Base-by-base conservation (phyloP, 2,113 vertebrate species). In the Trichechus manatus region DNA sequence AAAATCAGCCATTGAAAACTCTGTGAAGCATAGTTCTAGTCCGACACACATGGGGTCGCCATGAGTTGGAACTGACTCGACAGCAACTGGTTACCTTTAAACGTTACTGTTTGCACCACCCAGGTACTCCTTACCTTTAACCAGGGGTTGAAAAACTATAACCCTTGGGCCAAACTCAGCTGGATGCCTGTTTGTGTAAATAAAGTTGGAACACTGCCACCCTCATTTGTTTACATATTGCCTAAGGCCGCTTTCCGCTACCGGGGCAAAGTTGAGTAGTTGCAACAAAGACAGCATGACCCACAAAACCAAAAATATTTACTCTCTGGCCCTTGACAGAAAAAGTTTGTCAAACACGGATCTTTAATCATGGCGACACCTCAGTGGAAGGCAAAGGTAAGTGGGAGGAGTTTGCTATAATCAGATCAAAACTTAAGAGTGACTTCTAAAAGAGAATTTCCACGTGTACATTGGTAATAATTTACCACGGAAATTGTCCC, bases 221-320 rank as follows among this genome's bases (percentile, higher is more conserved):
- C 22, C 31, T 53, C 29, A 27, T 31, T 87, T 82, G n/a, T 91
- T 94, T 82, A 87, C 47, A 63, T 19, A 2, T 7, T 78, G 10
- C 77, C 68, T 53, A 84, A 96, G 81, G 39, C 79, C 68, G 59
- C 44, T 94, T 94, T 86, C 6, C 14, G 84, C 29, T 29, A 14
- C 53, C 15, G 89, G 59, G 36, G 74, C 66, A 42, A 72, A 86
- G 81, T 56, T 85, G 93, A 33, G 39, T 47, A n/a, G 15, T 81
- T 74, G 29, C 93, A 87, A 81, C 75, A 93, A 14, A 61, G 78
- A 70, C 59, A 0, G 2, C 25, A n/a, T 29, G 53, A n/a, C 74
- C 87, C 61, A 36, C 4, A 83, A 44, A 93, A 31, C 56, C 17
- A 27, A 94, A 95, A 94, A 86, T 94, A 96, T 95, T 95, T 95